Percentiles rank a stretch among this genome's conserved stretches.
These are phyloP conservation scores for Podilymbus podiceps DNA, from an alignment of 2,113 vertebrate genomes.

Conservation along the genomic window DNA sequence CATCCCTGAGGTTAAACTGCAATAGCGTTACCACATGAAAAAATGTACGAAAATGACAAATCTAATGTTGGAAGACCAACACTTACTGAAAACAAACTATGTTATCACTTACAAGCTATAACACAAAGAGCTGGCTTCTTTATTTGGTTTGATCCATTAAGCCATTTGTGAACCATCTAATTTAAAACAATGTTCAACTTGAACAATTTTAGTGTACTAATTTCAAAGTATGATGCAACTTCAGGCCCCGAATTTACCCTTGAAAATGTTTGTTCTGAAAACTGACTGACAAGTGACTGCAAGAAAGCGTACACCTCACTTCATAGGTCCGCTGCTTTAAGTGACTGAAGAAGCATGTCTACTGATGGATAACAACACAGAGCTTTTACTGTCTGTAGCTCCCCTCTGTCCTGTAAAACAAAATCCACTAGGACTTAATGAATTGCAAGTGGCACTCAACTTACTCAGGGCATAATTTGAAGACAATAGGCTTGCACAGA, in stretches of 20 bases:
- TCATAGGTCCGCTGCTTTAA: neutral
- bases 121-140: neutral
- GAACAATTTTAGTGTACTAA: neutral
- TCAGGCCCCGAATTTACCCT: neutral
- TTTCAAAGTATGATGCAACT: neutral
- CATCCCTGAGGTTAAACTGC: neutral
- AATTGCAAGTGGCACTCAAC: neutral
- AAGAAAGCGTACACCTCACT: neutral
- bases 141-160: neutral
- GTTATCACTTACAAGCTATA: slow-evolving; percentile 38
- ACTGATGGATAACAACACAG: neutral
- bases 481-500: neutral
- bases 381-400: neutral
- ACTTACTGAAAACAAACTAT: neutral
- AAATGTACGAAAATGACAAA: neutral
- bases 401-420: neutral
- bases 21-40: neutral
- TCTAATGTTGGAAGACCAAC: neutral
- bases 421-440: neutral
- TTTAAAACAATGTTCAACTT: neutral
- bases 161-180: slow-evolving; percentile 1
- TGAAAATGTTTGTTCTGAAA: neutral
- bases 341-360: neutral
- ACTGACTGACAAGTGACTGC: neutral
- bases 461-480: neutral